A percentile compares a stretch with the other conserved stretches of the same genome.
phyloP scores from a whole-genome alignment of 2,797 vertebrate species.

The Luscinia megarhynchos region DNA sequence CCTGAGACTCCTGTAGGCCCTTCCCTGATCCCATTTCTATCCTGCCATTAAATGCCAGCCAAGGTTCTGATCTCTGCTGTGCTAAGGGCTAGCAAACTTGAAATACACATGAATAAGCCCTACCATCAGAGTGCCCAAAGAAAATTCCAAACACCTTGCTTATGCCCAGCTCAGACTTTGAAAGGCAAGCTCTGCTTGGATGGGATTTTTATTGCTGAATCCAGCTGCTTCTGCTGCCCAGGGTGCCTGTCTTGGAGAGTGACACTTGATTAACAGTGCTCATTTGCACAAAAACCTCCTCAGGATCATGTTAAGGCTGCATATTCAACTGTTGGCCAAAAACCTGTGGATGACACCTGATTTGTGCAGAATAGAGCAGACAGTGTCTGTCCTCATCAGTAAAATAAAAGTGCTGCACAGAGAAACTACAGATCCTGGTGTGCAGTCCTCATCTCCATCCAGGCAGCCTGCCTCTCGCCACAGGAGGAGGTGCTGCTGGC shows the following conservation, averaged over 20 bases:
- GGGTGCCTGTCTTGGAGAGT: background rate
- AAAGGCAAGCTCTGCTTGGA: background rate
- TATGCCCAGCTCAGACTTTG: background rate
- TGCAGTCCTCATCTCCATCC: background rate
- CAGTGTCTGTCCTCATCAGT: background rate
- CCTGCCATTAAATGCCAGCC: background rate
- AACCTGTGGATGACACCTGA: background rate
- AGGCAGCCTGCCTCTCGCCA: fast-evolving
- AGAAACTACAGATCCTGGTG: background rate
- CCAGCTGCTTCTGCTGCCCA: background rate
- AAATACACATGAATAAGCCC: background rate
- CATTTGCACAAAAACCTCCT: background rate
- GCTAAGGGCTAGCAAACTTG: background rate
- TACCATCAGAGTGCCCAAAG: background rate
- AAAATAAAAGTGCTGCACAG: background rate
- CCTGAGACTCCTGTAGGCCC: background rate
- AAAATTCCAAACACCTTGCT: background rate
- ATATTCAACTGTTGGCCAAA: background rate
- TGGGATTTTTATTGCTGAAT: background rate
- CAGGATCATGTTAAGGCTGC: background rate
- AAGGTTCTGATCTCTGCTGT: background rate
- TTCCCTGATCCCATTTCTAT: background rate
- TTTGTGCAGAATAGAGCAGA: background rate
- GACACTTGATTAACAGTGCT: background rate
- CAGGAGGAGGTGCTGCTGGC: background rate